These are phyloP conservation scores for Sylvia atricapilla DNA, from an alignment of 2,113 vertebrate genomes.

Conservation along the genomic window DNA sequence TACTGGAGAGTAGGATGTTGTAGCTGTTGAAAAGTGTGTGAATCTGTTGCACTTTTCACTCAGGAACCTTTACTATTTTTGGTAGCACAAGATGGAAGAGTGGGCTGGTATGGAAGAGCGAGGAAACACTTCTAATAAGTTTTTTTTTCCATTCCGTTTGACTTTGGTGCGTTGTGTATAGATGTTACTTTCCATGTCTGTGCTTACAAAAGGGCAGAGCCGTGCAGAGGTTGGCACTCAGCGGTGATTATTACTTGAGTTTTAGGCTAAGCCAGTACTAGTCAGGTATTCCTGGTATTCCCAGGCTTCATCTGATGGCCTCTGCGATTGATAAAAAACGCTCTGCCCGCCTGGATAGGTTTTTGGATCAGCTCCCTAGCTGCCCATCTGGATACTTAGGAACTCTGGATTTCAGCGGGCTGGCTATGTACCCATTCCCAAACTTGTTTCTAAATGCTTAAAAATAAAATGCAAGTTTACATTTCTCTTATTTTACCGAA, in stretches of 20 bases:
- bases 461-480: neutral
- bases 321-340: accelerated
- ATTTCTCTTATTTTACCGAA: neutral
- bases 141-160: neutral
- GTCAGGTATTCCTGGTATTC: neutral
- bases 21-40: neutral
- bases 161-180: accelerated
- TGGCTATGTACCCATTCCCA: neutral
- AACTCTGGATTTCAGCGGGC: neutral
- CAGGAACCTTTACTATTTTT: neutral
- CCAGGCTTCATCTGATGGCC: neutral
- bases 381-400: neutral
- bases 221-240: accelerated
- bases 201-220: neutral
- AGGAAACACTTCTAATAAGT: neutral
- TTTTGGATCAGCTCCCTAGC: neutral
- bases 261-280: neutral
- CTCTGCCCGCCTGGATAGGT: neutral
- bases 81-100: neutral
- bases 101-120: neutral
- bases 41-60: neutral
- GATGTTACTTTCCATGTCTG: accelerated
- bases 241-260: neutral
- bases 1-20: neutral
- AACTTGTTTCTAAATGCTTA: neutral